Conservation (phyloP, 2,888 invertebrate genomes). For the Ochropacha duplaris region DNA sequence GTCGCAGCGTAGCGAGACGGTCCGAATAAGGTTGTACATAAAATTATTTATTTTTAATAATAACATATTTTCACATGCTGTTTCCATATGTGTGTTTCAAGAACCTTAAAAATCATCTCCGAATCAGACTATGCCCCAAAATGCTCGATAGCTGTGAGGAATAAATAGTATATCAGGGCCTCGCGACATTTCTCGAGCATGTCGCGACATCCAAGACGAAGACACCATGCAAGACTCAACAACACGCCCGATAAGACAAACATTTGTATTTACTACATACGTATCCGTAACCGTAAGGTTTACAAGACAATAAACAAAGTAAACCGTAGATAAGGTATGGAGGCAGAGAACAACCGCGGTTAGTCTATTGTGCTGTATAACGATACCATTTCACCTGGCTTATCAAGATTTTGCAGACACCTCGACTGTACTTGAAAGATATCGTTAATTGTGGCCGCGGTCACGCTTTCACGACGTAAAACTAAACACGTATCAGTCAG, state of each 20-base stretch:
- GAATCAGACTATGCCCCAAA: background rate
- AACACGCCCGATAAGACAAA: background rate
- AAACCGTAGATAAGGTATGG: slow-evolving; percentile 5
- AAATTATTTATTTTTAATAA: too few species aligned
- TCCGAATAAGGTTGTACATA: too few species aligned
- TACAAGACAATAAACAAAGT: slow-evolving; percentile 2
- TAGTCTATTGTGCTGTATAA: slow-evolving; percentile 39
- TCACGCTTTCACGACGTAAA: slow-evolving; percentile 54
- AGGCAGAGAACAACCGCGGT: slow-evolving; percentile 23
- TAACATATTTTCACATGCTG: too few species aligned
- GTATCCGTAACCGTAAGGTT: background rate
- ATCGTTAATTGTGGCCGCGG: slow-evolving; percentile 49
- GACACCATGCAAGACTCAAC: background rate
- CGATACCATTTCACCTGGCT: slow-evolving; percentile 56
- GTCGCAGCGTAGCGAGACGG: too few species aligned
- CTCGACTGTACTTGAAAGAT: slow-evolving; percentile 20
- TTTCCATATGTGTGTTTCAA: too few species aligned
- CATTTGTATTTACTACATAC: background rate
- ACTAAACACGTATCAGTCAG: slow-evolving; percentile 3
- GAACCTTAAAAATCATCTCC: too few species aligned
- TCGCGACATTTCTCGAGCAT: background rate
- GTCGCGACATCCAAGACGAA: background rate
- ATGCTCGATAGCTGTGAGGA: too few species aligned
- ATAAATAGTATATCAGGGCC: background rate
- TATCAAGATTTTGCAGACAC: slow-evolving; percentile 51